Evolutionary conservation across 2,113 vertebrate genomes (phyloP).

Genomic region (Prinia subflava): DNA sequence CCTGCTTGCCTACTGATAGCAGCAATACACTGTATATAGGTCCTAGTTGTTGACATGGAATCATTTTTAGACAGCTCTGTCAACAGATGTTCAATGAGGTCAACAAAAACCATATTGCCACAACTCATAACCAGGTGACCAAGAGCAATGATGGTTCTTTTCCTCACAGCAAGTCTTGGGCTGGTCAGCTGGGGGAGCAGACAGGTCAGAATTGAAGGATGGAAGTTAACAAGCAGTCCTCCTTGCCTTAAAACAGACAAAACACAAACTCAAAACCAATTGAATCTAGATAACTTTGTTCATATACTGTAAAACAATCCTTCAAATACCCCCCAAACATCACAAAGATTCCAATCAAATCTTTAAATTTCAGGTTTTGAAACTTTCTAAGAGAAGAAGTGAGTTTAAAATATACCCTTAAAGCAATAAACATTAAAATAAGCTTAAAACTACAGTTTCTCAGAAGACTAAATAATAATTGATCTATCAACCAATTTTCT

Average conservation of each 20-base stretch:
- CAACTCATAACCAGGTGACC: constrained; percentile 99
- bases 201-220: constrained; percentile 98
- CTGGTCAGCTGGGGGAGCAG: constrained; percentile 98
- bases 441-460: background rate
- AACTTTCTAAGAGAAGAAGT: background rate
- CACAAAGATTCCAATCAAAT: background rate
- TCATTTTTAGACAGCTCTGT: constrained; percentile 95
- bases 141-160: constrained; percentile 99
- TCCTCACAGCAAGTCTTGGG: constrained; percentile 95
- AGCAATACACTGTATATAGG: constrained; percentile 98
- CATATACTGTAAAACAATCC: background rate
- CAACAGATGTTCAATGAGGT: constrained; percentile 97
- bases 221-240: constrained; percentile 97
- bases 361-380: background rate
- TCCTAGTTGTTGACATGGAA: constrained; percentile 98
- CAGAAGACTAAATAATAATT: background rate
- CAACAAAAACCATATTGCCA: constrained; percentile 97
- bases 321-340: background rate
- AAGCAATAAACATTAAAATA: background rate
- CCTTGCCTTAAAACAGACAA: constrained; percentile 88
- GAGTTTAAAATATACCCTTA: background rate
- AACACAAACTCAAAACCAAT: constrained; percentile 67
- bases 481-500: background rate
- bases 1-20: constrained; percentile 99
- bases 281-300: constrained; percentile 37